These are phyloP conservation scores for Pollachius pollachius DNA, from an alignment of 2,113 vertebrate genomes.

Conservation along the genomic window DNA sequence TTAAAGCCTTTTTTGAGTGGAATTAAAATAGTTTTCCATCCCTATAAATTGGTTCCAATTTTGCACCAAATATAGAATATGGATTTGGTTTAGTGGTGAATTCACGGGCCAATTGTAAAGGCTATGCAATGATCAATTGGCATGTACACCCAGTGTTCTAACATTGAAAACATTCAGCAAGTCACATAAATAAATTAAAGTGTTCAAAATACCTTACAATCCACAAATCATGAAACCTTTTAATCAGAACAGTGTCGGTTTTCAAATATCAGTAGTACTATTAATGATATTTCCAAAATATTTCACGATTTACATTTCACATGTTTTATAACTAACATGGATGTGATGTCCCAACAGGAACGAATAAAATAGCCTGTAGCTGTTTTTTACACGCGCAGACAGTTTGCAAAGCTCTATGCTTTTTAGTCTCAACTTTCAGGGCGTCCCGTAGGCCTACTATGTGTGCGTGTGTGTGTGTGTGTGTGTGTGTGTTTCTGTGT, in stretches of 20 bases:
- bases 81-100: constrained; percentile 48
- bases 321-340: constrained; percentile 69
- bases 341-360: constrained; percentile 66
- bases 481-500: not conserved
- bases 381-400: constrained; percentile 76
- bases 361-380: constrained; percentile 62
- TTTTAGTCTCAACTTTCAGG: constrained; percentile 83
- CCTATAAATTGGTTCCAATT: constrained; percentile 31
- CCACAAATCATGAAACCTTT: constrained; percentile 46
- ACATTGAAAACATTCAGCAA: constrained; percentile 71
- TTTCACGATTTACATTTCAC: constrained; percentile 69
- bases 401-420: constrained; percentile 80
- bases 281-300: constrained; percentile 62
- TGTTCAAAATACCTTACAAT: constrained; percentile 44
- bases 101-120: constrained; percentile 40
- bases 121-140: constrained; percentile 33
- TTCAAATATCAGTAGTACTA: constrained; percentile 56
- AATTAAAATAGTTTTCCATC: constrained; percentile 59
- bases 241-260: constrained; percentile 38
- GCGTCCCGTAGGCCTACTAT: constrained; percentile 80
- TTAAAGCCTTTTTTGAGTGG: constrained; percentile 74
- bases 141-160: constrained; percentile 61
- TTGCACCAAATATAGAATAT: constrained; percentile 53
- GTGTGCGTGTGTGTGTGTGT: constrained; percentile 72
- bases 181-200: constrained; percentile 56